Percentiles rank a stretch among this genome's conserved stretches.
Evolutionary conservation across 1,140 invertebrate genomes (phyloP).

Genomic region (Brachionus rubens): DNA sequence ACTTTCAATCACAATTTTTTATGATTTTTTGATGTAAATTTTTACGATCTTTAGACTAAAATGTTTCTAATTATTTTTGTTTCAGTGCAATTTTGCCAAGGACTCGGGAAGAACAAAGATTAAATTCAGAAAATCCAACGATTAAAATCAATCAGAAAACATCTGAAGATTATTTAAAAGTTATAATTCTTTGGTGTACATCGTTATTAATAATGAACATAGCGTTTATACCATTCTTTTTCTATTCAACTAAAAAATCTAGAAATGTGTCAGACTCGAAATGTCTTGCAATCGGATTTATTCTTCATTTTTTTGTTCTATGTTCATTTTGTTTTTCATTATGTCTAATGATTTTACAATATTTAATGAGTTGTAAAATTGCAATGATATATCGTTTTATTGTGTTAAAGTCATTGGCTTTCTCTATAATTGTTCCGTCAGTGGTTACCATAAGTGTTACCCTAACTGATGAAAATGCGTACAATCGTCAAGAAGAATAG

Average conservation of each 20-base stretch:
- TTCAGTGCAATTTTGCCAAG: background rate
- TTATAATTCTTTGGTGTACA: background rate
- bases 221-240: background rate
- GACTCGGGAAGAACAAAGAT: too few relatives aligned
- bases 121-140: background rate
- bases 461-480: background rate
- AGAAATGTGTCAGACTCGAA: background rate
- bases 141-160: background rate
- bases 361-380: background rate
- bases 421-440: background rate
- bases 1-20: background rate
- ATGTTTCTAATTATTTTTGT: background rate
- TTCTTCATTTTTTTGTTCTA: background rate
- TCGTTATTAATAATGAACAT: background rate
- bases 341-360: background rate
- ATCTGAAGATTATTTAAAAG: background rate
- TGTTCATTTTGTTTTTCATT: background rate
- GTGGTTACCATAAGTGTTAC: background rate
- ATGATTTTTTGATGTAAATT: slow-evolving; percentile 1
- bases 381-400: background rate
- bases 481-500: background rate
- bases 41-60: background rate
- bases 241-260: background rate
- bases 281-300: background rate
- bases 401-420: background rate